Conservation (phyloP, 2,888 invertebrate species). For the Lasioglossum figueresi region DNA sequence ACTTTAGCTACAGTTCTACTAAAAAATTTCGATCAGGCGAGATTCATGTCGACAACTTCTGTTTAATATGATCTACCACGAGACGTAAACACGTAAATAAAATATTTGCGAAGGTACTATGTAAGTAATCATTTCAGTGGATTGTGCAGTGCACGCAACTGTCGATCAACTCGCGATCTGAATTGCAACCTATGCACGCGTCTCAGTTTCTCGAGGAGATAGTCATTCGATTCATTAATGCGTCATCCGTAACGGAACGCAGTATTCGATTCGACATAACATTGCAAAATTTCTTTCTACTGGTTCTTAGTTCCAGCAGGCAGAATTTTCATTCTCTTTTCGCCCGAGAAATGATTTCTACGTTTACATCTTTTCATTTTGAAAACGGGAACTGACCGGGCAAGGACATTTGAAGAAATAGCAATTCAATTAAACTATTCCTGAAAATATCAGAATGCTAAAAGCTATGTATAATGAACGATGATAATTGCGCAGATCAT, state of each 20-base stretch:
- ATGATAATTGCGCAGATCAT: neutral
- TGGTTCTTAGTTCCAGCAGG: neutral
- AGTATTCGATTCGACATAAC: neutral
- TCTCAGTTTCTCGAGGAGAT: slow-evolving; percentile 1
- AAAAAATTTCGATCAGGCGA: neutral
- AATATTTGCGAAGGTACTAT: neutral
- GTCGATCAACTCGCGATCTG: neutral
- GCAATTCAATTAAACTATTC: neutral
- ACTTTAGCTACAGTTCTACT: neutral
- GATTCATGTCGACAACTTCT: neutral
- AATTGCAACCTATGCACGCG: neutral
- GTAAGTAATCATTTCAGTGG: neutral
- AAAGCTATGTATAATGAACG: neutral
- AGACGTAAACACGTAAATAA: neutral
- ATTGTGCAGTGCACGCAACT: neutral
- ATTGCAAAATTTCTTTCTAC: neutral
- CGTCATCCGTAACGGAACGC: slow-evolving; percentile 10
- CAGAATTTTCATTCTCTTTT: neutral
- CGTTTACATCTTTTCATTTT: neutral
- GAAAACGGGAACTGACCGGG: neutral
- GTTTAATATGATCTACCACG: neutral
- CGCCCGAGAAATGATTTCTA: neutral
- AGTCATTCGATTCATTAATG: slow-evolving; percentile 4
- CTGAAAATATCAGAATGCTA: neutral
- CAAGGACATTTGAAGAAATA: neutral